A percentile compares a stretch with the other conserved stretches of the same genome.
Conservation (phyloP, 2,113 vertebrate genomes). For the Solenodon paradoxus region DNA sequence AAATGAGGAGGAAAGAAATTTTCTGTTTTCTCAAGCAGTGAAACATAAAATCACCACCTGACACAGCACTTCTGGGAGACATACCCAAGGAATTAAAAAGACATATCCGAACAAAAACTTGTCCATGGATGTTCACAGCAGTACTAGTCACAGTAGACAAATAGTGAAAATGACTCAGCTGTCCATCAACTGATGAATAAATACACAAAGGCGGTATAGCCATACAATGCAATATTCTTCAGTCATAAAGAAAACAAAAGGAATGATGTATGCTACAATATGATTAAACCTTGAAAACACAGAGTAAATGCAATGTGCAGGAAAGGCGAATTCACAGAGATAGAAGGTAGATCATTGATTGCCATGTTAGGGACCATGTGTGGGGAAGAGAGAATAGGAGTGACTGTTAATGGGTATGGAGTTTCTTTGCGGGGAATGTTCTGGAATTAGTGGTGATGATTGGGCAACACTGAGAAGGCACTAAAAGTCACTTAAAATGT, state of each 20-base stretch:
- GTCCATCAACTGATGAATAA: background rate
- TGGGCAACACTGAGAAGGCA: background rate
- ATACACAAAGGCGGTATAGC: background rate
- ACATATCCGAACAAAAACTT: background rate
- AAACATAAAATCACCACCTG: background rate
- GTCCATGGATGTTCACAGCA: background rate
- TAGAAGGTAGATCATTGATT: background rate
- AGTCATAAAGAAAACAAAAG: background rate
- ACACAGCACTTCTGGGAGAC: background rate
- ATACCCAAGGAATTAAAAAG: background rate
- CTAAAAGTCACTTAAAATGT: background rate
- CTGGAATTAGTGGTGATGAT: background rate
- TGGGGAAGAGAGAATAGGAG: background rate
- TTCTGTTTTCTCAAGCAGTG: background rate
- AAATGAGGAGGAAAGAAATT: background rate
- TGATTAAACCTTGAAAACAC: background rate
- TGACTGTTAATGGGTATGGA: background rate
- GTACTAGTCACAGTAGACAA: background rate
- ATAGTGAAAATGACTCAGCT: background rate
- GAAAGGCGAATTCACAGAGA: background rate
- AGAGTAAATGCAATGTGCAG: background rate
- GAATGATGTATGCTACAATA: background rate
- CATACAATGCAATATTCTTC: background rate
- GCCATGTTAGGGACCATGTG: rapidly evolving
- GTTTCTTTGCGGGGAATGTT: background rate